Conservation (phyloP, 2,888 invertebrate genomes). For the Trichogramma evanescens region DNA sequence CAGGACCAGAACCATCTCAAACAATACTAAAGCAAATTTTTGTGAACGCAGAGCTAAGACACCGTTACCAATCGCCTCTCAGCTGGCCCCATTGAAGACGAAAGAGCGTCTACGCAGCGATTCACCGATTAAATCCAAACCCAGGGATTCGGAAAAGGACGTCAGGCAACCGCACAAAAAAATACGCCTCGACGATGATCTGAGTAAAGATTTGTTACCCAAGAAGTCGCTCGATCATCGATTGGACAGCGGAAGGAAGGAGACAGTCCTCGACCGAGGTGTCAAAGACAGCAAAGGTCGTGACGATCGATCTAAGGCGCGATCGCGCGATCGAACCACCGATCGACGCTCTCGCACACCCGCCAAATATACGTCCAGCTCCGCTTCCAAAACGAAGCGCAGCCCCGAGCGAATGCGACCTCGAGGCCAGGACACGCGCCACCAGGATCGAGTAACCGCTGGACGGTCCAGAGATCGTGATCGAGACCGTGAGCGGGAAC, state of each 20-base stretch:
- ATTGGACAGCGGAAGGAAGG: conserved; percentile 3
- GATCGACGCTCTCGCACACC: conserved; percentile 43
- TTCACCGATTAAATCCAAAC: conserved; percentile 34
- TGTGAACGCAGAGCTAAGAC: conserved; percentile 27
- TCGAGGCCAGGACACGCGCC: conserved; percentile 39
- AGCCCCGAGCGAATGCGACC: conserved; percentile 34
- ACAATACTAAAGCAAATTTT: background rate
- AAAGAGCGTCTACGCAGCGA: conserved; percentile 42
- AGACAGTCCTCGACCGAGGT: conserved; percentile 16
- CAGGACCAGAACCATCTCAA: no score
- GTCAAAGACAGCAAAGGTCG: conserved; percentile 24
- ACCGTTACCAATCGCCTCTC: conserved; percentile 27
- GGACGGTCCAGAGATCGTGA: conserved; percentile 25
- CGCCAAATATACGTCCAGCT: conserved; percentile 24
- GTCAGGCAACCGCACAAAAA: conserved; percentile 34
- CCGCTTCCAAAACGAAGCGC: conserved; percentile 31
- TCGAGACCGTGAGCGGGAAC: conserved; percentile 27
- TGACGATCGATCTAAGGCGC: conserved; percentile 38
- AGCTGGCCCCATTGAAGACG: conserved; percentile 27
- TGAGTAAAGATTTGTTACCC: conserved; percentile 17
- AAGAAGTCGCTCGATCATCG: conserved; percentile 22
- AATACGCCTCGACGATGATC: conserved; percentile 23
- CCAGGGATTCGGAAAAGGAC: conserved; percentile 25
- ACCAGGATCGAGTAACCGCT: conserved; percentile 1
- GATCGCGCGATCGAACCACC: conserved; percentile 36